Evolutionary conservation across 2,888 invertebrate species (phyloP).

Genomic region (Chelonus formosanus): DNA sequence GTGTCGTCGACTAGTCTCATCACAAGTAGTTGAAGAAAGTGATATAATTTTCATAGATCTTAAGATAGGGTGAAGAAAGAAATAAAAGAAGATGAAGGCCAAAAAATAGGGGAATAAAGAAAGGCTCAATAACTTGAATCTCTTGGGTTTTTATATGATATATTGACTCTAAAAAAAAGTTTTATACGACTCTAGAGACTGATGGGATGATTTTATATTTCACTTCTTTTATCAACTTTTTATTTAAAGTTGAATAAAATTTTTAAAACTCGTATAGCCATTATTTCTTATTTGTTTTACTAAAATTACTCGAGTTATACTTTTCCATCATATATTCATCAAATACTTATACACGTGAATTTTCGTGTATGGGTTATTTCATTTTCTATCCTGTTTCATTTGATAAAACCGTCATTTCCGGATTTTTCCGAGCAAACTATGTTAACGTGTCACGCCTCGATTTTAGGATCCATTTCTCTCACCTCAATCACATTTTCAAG

Average conservation of each 20-base stretch:
- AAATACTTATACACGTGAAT: too few species aligned
- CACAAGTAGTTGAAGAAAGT: too few species aligned
- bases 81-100: conserved; percentile 1
- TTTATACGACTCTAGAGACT: conserved; percentile 13
- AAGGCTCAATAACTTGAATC: conserved; percentile 33
- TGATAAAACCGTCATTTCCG: conserved; percentile 17
- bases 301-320: too few species aligned
- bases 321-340: too few species aligned
- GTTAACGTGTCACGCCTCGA: conserved; percentile 29
- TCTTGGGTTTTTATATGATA: conserved; percentile 33
- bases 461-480: conserved; percentile 26
- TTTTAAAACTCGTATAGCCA: too few species aligned
- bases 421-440: conserved; percentile 30
- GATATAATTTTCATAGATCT: too few species aligned
- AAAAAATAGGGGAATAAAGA: conserved; percentile 11
- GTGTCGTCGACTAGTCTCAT: not conserved
- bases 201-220: too few species aligned
- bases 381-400: conserved; percentile 20
- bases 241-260: too few species aligned
- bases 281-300: too few species aligned
- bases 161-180: conserved; percentile 31
- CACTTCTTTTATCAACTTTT: too few species aligned
- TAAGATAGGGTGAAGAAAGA: conserved; percentile 5
- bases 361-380: too few species aligned
- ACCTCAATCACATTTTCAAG: conserved; percentile 37